These are phyloP conservation scores for Xyrichtys novacula DNA, from an alignment of 2,797 vertebrate genomes.

Conservation along the genomic window DNA sequence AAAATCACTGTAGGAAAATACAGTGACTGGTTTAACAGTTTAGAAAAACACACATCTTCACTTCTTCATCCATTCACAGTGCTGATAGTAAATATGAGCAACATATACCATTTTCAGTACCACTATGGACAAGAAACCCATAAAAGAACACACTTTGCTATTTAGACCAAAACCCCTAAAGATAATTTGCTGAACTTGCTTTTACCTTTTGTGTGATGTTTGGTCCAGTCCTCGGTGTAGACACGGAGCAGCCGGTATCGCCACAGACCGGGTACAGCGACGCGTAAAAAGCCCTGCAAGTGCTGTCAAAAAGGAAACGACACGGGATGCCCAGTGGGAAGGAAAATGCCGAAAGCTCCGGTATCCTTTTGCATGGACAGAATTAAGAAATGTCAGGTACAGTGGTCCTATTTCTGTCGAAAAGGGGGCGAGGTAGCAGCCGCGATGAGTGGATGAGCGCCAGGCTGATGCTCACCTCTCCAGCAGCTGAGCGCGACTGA, in stretches of 20 bases:
- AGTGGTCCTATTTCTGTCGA: slow-evolving; percentile 34
- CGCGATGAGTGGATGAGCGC: slow-evolving; percentile 64
- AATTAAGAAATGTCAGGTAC: background rate
- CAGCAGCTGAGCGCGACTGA: slow-evolving; percentile 84
- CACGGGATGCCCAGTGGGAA: background rate
- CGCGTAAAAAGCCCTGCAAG: slow-evolving; percentile 48
- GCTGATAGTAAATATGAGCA: no score
- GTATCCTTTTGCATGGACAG: background rate
- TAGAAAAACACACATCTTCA: no score
- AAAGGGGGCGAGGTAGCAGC: slow-evolving; percentile 39
- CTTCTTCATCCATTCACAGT: no score
- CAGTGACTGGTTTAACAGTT: no score
- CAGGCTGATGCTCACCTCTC: slow-evolving; percentile 78
- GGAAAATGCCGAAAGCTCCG: background rate
- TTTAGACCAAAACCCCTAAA: no score
- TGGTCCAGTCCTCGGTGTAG: slow-evolving; percentile 65
- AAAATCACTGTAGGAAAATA: no score
- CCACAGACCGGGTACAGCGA: slow-evolving; percentile 57
- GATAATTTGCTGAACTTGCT: slow-evolving; percentile 11
- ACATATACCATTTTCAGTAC: no score
- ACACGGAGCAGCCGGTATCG: slow-evolving; percentile 68
- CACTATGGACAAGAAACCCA: no score
- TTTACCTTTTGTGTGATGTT: slow-evolving; percentile 74
- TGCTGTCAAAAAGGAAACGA: slow-evolving; percentile 12
- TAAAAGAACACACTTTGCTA: no score